Evolutionary conservation across 2,797 vertebrate species (phyloP).

Genomic region (Onychomys torridus): DNA sequence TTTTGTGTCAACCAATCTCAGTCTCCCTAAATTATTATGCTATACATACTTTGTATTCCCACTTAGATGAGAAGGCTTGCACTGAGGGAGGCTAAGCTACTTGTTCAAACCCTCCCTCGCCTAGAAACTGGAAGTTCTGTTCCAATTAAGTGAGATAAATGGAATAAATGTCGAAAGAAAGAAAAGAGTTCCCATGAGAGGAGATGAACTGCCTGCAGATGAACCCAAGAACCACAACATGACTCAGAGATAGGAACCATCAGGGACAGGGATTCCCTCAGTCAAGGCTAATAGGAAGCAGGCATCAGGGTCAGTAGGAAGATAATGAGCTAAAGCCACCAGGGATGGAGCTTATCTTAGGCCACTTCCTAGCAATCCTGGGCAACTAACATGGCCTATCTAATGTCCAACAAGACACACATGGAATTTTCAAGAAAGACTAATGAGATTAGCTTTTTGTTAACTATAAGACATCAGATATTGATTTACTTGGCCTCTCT

Average conservation of each 20-base stretch:
- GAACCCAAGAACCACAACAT: neutral
- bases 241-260: neutral
- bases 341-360: neutral
- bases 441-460: neutral
- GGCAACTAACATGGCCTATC: neutral
- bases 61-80: slow-evolving; percentile 28
- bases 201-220: neutral
- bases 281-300: neutral
- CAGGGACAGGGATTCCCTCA: neutral
- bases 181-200: neutral
- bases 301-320: neutral
- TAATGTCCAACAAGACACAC: slow-evolving; percentile 9
- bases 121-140: neutral
- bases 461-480: neutral
- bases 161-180: slow-evolving; percentile 11
- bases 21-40: neutral
- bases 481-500: neutral
- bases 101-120: neutral
- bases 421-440: neutral
- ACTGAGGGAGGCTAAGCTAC: neutral
- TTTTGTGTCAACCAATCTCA: neutral
- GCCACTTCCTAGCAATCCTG: neutral
- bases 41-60: neutral
- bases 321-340: neutral
- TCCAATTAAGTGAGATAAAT: neutral